phyloP scores from a whole-genome alignment of 1,140 invertebrate species.

The Penaeus indicus region DNA sequence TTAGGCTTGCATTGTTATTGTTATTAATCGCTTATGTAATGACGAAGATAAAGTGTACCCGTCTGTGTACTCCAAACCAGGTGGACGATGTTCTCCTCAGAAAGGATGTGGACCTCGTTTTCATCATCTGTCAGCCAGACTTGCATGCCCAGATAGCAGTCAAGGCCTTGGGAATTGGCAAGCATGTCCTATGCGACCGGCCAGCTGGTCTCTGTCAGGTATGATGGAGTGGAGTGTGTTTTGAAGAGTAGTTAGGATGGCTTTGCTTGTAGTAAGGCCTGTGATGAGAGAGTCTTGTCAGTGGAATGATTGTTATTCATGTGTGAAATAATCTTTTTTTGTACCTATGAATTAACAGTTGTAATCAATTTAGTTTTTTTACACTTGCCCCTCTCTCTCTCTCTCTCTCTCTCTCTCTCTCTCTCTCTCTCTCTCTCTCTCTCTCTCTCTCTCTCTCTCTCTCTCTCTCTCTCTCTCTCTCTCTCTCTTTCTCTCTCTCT shows the following conservation, averaged over 20 bases:
- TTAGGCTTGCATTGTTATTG: background rate
- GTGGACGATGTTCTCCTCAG: slow-evolving; percentile 89
- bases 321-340: background rate
- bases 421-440: no score
- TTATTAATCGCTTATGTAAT: background rate
- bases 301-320: background rate
- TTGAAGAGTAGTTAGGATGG: background rate
- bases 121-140: slow-evolving; percentile 94
- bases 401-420: no score
- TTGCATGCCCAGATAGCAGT: slow-evolving; percentile 96
- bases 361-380: no score
- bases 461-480: no score
- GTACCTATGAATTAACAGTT: background rate
- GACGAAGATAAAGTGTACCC: background rate
- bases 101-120: slow-evolving; percentile 94
- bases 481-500: no score
- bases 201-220: slow-evolving; percentile 88
- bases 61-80: background rate
- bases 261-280: background rate
- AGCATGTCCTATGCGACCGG: slow-evolving; percentile 96
- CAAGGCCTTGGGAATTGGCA: slow-evolving; percentile 96
- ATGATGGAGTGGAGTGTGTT: slow-evolving; percentile 65
- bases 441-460: no score
- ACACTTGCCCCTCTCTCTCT: no score
- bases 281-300: background rate